A percentile compares a stretch with the other conserved stretches of the same genome.
phyloP scores from a whole-genome alignment of 2,888 invertebrate species.

The Chironomus riparius region DNA sequence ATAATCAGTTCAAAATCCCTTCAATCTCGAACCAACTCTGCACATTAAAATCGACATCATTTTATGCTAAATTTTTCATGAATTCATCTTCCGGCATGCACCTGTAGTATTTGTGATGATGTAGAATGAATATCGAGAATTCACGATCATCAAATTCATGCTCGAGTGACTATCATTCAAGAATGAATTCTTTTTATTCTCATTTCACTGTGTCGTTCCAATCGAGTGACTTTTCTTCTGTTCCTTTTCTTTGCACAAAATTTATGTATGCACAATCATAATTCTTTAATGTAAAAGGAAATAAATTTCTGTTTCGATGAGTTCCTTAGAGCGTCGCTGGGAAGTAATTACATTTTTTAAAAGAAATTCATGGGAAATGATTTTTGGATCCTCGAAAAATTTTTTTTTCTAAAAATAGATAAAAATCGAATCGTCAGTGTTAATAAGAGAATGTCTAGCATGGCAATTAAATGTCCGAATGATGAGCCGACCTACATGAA shows the following conservation, averaged over 20 bases:
- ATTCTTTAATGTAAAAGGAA: not conserved
- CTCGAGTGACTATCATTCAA: not conserved
- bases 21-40: too few relatives aligned
- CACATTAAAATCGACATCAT: too few relatives aligned
- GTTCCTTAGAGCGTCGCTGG: not conserved
- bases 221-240: not conserved
- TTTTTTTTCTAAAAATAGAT: too few relatives aligned
- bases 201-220: constrained; percentile 2
- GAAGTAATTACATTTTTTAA: not conserved
- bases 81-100: not conserved
- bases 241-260: not conserved
- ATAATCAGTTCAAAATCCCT: too few relatives aligned
- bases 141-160: constrained; percentile 1
- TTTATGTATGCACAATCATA: not conserved
- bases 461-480: too few relatives aligned
- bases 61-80: too few relatives aligned
- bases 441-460: too few relatives aligned
- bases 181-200: not conserved
- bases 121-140: not conserved
- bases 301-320: not conserved
- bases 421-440: too few relatives aligned
- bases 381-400: not conserved
- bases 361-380: not conserved
- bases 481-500: too few relatives aligned
- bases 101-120: not conserved